These are phyloP conservation scores for Neopelma chrysocephalum DNA, from an alignment of 2,797 vertebrate genomes.

Conservation along the genomic window DNA sequence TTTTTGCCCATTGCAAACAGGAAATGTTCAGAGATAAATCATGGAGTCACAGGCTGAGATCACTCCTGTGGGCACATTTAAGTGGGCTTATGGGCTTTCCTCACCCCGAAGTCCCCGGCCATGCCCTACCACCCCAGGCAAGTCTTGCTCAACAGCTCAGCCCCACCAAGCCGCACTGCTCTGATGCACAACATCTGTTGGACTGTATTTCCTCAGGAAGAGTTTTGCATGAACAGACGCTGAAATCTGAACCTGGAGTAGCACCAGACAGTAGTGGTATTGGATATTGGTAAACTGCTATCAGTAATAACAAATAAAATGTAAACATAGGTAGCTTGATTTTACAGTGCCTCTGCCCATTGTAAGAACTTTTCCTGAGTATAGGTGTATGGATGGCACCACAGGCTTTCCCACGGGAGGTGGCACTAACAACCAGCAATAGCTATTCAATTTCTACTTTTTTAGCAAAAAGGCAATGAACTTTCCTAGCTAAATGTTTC, in stretches of 20 bases:
- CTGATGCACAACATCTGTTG: rapidly evolving
- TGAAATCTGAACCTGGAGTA: background rate
- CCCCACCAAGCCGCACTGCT: rapidly evolving
- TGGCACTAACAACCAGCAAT: background rate
- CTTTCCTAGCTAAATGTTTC: background rate
- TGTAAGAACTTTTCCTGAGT: background rate
- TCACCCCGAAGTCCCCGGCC: background rate
- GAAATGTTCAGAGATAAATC: background rate
- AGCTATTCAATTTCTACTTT: background rate
- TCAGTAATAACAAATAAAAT: background rate
- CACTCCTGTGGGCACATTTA: background rate
- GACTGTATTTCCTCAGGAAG: background rate
- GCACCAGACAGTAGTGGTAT: background rate
- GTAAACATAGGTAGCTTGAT: background rate
- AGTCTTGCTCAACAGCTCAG: background rate
- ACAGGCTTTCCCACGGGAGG: background rate
- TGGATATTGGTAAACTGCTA: background rate
- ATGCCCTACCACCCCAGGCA: background rate
- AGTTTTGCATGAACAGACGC: background rate
- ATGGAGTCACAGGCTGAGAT: background rate
- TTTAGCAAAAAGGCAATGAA: background rate
- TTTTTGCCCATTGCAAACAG: background rate
- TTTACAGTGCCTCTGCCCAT: background rate
- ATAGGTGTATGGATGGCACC: background rate
- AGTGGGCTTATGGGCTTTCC: background rate